Base-by-base conservation (phyloP, 2,113 vertebrate species). In the Xiphophorus maculatus region DNA sequence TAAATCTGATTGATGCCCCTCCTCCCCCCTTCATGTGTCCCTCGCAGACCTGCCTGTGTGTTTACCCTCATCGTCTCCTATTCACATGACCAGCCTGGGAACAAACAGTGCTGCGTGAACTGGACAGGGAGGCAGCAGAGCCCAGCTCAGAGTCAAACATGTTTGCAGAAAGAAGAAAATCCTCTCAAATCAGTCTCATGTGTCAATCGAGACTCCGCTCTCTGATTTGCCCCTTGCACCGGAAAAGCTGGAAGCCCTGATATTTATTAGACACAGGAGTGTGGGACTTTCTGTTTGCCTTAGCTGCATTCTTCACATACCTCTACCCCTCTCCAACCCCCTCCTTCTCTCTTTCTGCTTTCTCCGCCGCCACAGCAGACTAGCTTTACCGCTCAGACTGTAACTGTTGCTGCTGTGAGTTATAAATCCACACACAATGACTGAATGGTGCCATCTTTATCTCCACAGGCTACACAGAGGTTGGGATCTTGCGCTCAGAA, bases 301-400 rank as follows among this genome's bases (percentile, higher is more conserved):
- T 94, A 74, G 84, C 91, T 82, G 82, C 91, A 95, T 95, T 95
- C 93, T 80, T 91, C 44, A 79, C 81, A 95, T 95, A 90, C 93
- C 93, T 83, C 72, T 64, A 66, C 66, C 44, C 86, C 74, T 17
- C 17, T 17, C 86, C 74, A 19, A 1, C 14, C 81, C 68, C 35
- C 25, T 66, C 29, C 70, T 66, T 9, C 51, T 25, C 51, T 58
- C 25, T n/a, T 75, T 66, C 77, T 70, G 68, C 81, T 84, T 75
- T 86, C 88, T 75, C 84, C 61, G 33, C 84, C 48, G 33, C 74
- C 77, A 73, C 70, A 60, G 70, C 70, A 63, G 28, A 63, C 29
- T 32, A 70, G 74, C 63, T 79, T 73, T 75, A 58, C 81, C 71
- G 65, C 79, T 62, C 58, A 66, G 82, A 70, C 71, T 62, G 72